Conservation (phyloP, 2,888 invertebrate genomes). For the Caenorhabditis zanzibari region DNA sequence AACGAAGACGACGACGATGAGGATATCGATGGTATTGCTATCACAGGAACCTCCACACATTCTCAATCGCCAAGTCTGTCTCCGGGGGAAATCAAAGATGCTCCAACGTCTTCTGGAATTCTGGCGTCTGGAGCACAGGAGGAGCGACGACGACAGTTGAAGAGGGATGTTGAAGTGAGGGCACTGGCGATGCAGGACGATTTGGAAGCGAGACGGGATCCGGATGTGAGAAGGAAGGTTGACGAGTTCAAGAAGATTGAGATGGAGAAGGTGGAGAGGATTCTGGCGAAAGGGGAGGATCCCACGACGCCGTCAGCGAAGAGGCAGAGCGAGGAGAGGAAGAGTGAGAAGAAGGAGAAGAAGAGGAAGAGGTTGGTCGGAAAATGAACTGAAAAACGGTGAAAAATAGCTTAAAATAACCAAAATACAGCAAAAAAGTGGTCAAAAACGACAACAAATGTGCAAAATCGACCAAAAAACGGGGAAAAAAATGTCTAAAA, state of each 20-base stretch:
- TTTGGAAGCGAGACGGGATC: conserved; percentile 74
- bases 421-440: too few relatives aligned
- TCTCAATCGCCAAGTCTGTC: conserved; percentile 20
- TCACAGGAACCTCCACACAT: neutral
- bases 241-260: conserved; percentile 64
- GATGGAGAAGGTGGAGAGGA: conserved; percentile 69
- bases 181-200: conserved; percentile 80
- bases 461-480: too few relatives aligned
- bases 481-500: too few relatives aligned
- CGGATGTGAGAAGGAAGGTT: conserved; percentile 66
- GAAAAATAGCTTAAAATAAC: too few relatives aligned
- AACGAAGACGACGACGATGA: conserved; percentile 36
- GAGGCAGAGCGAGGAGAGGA: neutral
- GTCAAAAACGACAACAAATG: too few relatives aligned
- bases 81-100: conserved; percentile 47
- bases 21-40: conserved; percentile 50
- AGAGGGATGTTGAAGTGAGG: conserved; percentile 75
- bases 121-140: conserved; percentile 7
- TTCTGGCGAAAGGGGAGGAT: conserved; percentile 33
- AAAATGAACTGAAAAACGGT: too few relatives aligned
- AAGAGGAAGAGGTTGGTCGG: too few relatives aligned
- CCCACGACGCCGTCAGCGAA: neutral
- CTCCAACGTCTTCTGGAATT: neutral
- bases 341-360: conserved; percentile 44
- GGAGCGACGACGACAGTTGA: conserved; percentile 51